A percentile compares a stretch with the other conserved stretches of the same genome.
These are phyloP conservation scores for Tribolium castaneum DNA, from an alignment of 1,140 invertebrate species.

Conservation along the genomic window DNA sequence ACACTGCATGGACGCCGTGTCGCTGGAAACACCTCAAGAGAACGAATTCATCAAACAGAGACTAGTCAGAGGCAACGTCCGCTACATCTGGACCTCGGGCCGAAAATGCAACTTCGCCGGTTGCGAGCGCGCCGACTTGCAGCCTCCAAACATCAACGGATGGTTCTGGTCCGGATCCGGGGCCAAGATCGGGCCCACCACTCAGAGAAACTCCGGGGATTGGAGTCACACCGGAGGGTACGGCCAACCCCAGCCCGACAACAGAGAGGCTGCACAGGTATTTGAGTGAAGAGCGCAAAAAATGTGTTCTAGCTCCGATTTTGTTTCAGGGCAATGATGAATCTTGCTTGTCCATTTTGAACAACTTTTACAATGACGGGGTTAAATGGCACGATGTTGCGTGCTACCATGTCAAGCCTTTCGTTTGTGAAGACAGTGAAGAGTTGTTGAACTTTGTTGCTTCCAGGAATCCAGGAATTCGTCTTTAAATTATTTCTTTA, in stretches of 20 bases:
- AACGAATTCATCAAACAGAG: conserved; percentile 92
- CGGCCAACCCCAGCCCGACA: conserved; percentile 87
- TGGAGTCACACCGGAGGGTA: conserved; percentile 90
- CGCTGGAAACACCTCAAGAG: conserved; percentile 88
- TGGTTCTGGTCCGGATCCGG: conserved; percentile 95
- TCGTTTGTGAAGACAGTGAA: conserved; percentile 93
- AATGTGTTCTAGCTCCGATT: no score
- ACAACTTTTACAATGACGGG: conserved; percentile 94
- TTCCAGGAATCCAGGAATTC: conserved; percentile 84
- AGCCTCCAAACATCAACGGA: conserved; percentile 89
- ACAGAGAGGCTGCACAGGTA: conserved; percentile 89
- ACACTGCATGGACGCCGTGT: conserved; percentile 94
- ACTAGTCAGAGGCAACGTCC: conserved; percentile 76
- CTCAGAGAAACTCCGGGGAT: conserved; percentile 86
- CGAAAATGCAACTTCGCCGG: conserved; percentile 93
- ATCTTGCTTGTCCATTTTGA: conserved; percentile 88
- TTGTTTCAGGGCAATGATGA: conserved; percentile 83
- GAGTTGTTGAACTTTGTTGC: conserved; percentile 91
- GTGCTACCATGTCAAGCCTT: conserved; percentile 91
- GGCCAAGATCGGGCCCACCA: conserved; percentile 88
- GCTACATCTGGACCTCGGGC: conserved; percentile 92
- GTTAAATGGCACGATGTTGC: conserved; percentile 94
- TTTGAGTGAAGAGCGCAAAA: not conserved
- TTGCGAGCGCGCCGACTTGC: conserved; percentile 86
- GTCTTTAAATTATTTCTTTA: conserved; percentile 73